These are phyloP conservation scores for Dicrurus megarhynchus DNA, from an alignment of 2,113 vertebrate species.

Conservation along the genomic window DNA sequence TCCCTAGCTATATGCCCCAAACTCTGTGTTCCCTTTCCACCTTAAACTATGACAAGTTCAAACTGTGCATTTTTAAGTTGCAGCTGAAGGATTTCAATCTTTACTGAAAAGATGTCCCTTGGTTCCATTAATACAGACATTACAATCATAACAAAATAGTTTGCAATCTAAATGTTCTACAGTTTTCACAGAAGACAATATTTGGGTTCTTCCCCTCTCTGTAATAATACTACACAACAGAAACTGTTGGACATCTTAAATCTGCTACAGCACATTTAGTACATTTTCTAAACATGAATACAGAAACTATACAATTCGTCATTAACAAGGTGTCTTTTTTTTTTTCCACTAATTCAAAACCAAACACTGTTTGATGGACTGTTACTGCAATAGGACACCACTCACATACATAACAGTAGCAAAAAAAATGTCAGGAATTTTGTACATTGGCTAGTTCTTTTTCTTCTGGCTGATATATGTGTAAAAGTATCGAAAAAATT, in stretches of 20 bases:
- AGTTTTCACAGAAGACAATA: neutral
- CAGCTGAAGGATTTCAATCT: neutral
- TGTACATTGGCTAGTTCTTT: neutral
- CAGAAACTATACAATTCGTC: neutral
- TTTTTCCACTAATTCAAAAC: neutral
- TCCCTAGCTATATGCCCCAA: neutral
- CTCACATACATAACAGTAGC: neutral
- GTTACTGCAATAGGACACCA: neutral
- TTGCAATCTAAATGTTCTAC: neutral
- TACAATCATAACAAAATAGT: neutral
- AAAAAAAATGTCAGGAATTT: neutral
- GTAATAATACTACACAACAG: neutral
- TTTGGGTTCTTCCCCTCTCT: neutral
- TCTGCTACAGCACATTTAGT: neutral
- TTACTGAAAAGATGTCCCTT: neutral
- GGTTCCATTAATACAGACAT: neutral
- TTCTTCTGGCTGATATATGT: neutral
- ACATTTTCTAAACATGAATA: neutral
- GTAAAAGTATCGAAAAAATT: neutral
- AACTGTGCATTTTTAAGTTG: neutral
- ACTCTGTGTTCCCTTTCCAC: neutral
- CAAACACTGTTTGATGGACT: neutral
- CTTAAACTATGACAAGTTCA: neutral
- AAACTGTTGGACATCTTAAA: neutral
- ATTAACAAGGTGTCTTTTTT: neutral